Percentiles rank a stretch among this genome's conserved stretches.
phyloP scores from a whole-genome alignment of 2,888 invertebrate species.

The Polymixis lichenea region DNA sequence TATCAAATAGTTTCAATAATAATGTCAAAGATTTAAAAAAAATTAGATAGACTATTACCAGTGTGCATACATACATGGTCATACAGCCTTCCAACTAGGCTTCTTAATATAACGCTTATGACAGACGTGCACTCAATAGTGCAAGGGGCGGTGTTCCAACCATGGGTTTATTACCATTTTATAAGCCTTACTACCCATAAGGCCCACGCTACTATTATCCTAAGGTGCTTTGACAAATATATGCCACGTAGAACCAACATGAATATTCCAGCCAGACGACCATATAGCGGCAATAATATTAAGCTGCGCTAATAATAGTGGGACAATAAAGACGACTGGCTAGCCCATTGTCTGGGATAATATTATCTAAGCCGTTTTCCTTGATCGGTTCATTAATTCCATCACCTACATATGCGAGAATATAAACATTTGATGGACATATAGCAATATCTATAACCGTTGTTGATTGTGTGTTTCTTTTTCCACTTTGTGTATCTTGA shows the following conservation, averaged over 20 bases:
- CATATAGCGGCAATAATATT: constrained; percentile 23
- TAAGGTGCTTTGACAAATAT: constrained; percentile 5
- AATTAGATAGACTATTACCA: not conserved
- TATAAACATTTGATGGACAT: not conserved
- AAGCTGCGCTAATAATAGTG: constrained; percentile 21
- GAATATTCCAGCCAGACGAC: constrained; percentile 21
- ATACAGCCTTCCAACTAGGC: not conserved
- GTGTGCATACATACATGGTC: not conserved
- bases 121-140: not conserved
- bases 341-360: constrained; percentile 38
- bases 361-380: constrained; percentile 34
- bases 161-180: constrained; percentile 4
- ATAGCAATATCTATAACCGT: not conserved
- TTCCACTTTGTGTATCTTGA: too few species aligned
- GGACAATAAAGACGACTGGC: constrained; percentile 17
- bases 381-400: constrained; percentile 34
- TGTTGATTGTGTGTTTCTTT: not conserved
- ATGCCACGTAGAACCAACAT: constrained; percentile 4
- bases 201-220: constrained; percentile 21
- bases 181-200: constrained; percentile 20
- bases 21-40: too few species aligned
- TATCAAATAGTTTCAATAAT: too few species aligned
- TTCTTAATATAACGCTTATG: not conserved
- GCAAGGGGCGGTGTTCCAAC: not conserved
- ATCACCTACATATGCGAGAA: constrained; percentile 2